Conservation (phyloP, 2,113 vertebrate species). For the Podarcis cretensis region DNA sequence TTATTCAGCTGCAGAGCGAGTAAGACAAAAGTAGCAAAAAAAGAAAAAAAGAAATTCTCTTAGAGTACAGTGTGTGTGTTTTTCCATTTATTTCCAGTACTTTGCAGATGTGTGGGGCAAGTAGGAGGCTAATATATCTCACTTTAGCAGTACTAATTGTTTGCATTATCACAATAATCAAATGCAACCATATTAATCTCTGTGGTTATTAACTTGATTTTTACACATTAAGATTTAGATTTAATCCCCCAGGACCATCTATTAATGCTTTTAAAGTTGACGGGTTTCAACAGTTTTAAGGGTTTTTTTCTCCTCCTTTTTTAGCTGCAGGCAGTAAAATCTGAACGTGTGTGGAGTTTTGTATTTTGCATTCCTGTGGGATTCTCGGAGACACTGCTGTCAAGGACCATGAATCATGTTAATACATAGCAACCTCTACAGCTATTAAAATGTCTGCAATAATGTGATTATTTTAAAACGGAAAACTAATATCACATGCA, state of each 20-base stretch:
- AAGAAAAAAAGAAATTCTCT: slow-evolving; percentile 50
- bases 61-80: slow-evolving; percentile 63
- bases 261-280: slow-evolving; percentile 90
- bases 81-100: slow-evolving; percentile 75
- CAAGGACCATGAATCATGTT: slow-evolving; percentile 88
- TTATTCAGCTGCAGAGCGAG: slow-evolving; percentile 70
- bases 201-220: slow-evolving; percentile 86
- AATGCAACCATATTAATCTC: slow-evolving; percentile 87
- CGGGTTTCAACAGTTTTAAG: slow-evolving; percentile 88
- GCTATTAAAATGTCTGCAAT: slow-evolving; percentile 89
- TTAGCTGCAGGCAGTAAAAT: slow-evolving; percentile 89
- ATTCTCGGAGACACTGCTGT: slow-evolving; percentile 86
- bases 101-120: slow-evolving; percentile 76
- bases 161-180: slow-evolving; percentile 87
- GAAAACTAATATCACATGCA: slow-evolving; percentile 83
- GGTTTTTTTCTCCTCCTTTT: slow-evolving; percentile 72
- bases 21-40: slow-evolving; percentile 69
- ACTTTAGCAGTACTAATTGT: slow-evolving; percentile 84
- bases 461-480: slow-evolving; percentile 88
- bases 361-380: slow-evolving; percentile 85
- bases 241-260: slow-evolving; percentile 83
- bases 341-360: slow-evolving; percentile 85
- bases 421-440: slow-evolving; percentile 87
- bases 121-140: slow-evolving; percentile 80
- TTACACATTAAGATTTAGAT: slow-evolving; percentile 88